These are phyloP conservation scores for Psittacus erithacus DNA, from an alignment of 2,113 vertebrate species.

Conservation along the genomic window DNA sequence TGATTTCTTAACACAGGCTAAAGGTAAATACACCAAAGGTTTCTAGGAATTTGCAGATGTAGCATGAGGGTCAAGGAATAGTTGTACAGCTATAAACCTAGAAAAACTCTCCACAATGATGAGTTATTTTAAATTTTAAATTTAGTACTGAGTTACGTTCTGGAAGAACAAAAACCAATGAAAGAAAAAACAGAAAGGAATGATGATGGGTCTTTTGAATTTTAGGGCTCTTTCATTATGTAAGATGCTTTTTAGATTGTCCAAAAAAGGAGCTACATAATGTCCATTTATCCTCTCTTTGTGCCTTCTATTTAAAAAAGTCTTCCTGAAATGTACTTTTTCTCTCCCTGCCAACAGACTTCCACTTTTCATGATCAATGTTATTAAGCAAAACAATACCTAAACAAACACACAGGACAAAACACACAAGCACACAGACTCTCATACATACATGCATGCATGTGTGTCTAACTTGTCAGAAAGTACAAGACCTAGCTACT, in stretches of 20 bases:
- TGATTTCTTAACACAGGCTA: not conserved
- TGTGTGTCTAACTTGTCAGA: not conserved
- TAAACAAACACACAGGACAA: not conserved
- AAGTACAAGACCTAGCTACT: not conserved
- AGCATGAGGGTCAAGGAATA: not conserved
- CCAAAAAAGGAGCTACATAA: not conserved
- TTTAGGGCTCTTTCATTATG: not conserved
- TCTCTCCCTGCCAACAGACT: not conserved
- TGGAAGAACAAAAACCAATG: not conserved
- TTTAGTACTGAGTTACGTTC: not conserved
- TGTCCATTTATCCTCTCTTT: not conserved
- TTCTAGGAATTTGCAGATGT: slow-evolving; percentile 10
- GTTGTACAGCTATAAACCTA: not conserved
- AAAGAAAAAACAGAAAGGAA: not conserved
- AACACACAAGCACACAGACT: not conserved
- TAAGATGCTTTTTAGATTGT: not conserved
- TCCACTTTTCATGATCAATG: not conserved
- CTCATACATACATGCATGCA: accelerated
- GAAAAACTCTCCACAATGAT: not conserved
- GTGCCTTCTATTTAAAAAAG: not conserved
- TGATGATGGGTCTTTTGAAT: not conserved
- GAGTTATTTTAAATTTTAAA: not conserved
- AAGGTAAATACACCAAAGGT: not conserved
- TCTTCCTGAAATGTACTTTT: not conserved
- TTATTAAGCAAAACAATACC: not conserved